Percentiles rank a stretch among this genome's conserved stretches.
These are phyloP conservation scores for Phrynosoma platyrhinos DNA, from an alignment of 2,113 vertebrate genomes.

Conservation along the genomic window DNA sequence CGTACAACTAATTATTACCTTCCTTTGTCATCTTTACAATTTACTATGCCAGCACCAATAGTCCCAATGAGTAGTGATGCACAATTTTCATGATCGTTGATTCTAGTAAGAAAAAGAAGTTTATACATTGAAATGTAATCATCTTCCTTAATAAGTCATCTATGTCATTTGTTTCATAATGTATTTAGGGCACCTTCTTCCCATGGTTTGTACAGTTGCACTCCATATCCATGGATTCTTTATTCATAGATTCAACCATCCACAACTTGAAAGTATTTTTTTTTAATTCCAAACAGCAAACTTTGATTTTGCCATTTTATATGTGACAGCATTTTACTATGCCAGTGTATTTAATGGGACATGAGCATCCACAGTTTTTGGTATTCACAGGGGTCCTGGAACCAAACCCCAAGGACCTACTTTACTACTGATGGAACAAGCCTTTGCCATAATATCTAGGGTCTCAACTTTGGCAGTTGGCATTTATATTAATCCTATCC, in stretches of 20 bases:
- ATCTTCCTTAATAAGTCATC: background rate
- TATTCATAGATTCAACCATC: too few relatives aligned
- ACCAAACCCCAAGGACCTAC: background rate
- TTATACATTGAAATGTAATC: background rate
- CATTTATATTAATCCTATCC: constrained; percentile 1
- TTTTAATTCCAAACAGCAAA: too few relatives aligned
- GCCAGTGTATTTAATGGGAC: too few relatives aligned
- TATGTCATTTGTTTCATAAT: background rate
- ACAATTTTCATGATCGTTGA: constrained; percentile 93
- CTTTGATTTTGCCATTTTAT: too few relatives aligned
- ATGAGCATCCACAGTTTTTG: too few relatives aligned
- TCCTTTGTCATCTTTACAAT: constrained; percentile 90
- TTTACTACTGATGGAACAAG: background rate
- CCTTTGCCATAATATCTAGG: constrained; percentile 7
- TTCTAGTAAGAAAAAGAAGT: constrained; percentile 75
- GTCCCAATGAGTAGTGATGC: constrained; percentile 91
- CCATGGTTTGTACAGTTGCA: background rate
- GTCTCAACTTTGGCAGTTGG: constrained; percentile 3
- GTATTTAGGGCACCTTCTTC: background rate
- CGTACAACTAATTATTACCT: constrained; percentile 77
- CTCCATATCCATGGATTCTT: too few relatives aligned
- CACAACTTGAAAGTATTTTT: too few relatives aligned
- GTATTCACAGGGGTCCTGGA: too few relatives aligned
- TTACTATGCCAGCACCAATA: constrained; percentile 88
- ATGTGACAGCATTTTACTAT: too few relatives aligned